Percentiles rank a stretch among this genome's conserved stretches.
These are phyloP conservation scores for Drosophila austrosaltans DNA, from an alignment of 2,888 invertebrate genomes.

Conservation along the genomic window DNA sequence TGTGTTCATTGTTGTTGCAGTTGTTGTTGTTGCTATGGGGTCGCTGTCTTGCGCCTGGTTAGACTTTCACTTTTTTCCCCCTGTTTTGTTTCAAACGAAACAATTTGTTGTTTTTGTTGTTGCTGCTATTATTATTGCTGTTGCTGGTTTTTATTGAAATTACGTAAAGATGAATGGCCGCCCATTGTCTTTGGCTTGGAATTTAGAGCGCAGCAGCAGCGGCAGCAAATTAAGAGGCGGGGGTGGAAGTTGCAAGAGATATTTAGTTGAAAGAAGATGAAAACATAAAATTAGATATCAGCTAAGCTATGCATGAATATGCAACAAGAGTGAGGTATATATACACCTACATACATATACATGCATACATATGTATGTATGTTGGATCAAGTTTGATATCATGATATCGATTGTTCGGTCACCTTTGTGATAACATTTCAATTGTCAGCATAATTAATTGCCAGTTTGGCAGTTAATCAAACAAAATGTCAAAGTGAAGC, in stretches of 20 bases:
- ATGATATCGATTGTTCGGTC: slow-evolving; percentile 31
- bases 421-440: slow-evolving; percentile 60
- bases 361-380: too few relatives aligned
- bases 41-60: slow-evolving; percentile 42
- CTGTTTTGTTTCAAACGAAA: slow-evolving; percentile 67
- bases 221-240: slow-evolving; percentile 12
- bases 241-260: slow-evolving; percentile 49
- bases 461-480: slow-evolving; percentile 34
- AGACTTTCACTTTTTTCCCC: slow-evolving; percentile 69
- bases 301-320: neutral
- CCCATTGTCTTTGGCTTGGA: slow-evolving; percentile 65
- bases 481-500: slow-evolving; percentile 16
- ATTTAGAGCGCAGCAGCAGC: slow-evolving; percentile 41
- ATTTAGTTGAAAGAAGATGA: slow-evolving; percentile 42
- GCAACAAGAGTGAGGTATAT: neutral
- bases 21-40: slow-evolving; percentile 25
- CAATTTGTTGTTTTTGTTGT: slow-evolving; percentile 42
- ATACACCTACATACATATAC: neutral
- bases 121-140: slow-evolving; percentile 16
- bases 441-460: slow-evolving; percentile 62
- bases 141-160: slow-evolving; percentile 57
- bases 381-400: neutral
- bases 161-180: slow-evolving; percentile 77
- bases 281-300: neutral
- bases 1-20: slow-evolving; percentile 18